phyloP scores from a whole-genome alignment of 2,797 vertebrate species.

The Diplodus sargus region DNA sequence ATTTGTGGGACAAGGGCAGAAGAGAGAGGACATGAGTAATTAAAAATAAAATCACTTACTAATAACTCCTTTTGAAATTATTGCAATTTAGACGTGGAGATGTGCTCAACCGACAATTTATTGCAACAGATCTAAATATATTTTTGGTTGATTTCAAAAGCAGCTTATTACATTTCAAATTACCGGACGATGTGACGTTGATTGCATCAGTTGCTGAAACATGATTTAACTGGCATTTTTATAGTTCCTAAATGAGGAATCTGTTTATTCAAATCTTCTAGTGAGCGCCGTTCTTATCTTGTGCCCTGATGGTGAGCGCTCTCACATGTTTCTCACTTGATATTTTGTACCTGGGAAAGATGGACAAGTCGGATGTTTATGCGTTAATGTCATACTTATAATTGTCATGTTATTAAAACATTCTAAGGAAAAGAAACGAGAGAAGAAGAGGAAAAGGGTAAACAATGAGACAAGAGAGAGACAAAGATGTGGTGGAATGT shows the following conservation, averaged over 20 bases:
- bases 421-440: background rate
- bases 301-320: background rate
- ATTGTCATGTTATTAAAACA: background rate
- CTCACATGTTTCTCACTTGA: background rate
- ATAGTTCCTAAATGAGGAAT: conserved; percentile 1
- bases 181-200: background rate
- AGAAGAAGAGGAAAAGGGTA: background rate
- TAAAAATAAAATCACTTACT: background rate
- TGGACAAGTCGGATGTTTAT: background rate
- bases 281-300: background rate
- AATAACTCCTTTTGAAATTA: conserved; percentile 20
- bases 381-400: background rate
- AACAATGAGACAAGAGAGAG: background rate
- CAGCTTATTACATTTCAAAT: conserved; percentile 22
- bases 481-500: background rate
- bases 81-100: conserved; percentile 11
- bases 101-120: conserved; percentile 7
- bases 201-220: conserved; percentile 20
- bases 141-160: background rate
- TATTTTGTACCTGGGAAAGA: background rate
- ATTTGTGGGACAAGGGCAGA: background rate
- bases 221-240: conserved; percentile 3
- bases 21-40: background rate
- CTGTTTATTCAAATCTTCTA: background rate
- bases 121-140: conserved; percentile 8